Base-by-base conservation (phyloP, 2,797 vertebrate genomes). In the Cuniculus paca region DNA sequence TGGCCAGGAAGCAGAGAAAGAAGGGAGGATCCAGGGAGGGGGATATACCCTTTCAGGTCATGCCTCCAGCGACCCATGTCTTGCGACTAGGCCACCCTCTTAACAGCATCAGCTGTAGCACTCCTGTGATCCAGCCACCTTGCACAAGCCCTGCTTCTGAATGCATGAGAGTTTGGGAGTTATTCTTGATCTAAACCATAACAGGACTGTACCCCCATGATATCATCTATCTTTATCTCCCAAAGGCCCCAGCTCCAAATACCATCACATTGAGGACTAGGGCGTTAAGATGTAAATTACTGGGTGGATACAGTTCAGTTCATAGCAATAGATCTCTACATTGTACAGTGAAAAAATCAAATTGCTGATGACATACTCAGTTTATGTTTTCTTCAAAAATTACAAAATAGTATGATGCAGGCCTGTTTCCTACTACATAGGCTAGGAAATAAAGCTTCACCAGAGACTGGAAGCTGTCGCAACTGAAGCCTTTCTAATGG, bases 391-490 rank as follows among this genome's bases (percentile, higher is more conserved):
- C 42, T 74, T 86, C 31, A 88, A 92, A 68, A 60, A 39, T 77
- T 74, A 56, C 60, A 72, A 42, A 68, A 48, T 48, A 72, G 61
- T 85, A 5, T 65, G 48, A 52, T 91, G 26, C 2, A n/a, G 11
- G 77, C 26, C 14, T 72, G 14, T 94, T 81, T 94, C 6, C 26
- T 10, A 11, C 26, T 12, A 80, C 8, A 52, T 72, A 86, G 52
- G 14, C 74, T 87, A 52, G 50, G 34, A 83, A 90, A 90, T 61
- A 79, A 95, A 92, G 60, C 31, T 39, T 72, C 26, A 74, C n/a
- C 60, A 75, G 65, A 48, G 26, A 31, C 68, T 60, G 56, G 65
- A 94, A 90, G 45, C 72, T 90, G 42, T 48, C 36, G 61, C 34
- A 9, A 50, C 56, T 88, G 39, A 65, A 24, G 2, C 11, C 12